Base-by-base conservation (phyloP, 2,113 vertebrate genomes). In the Hypanus sabinus region DNA sequence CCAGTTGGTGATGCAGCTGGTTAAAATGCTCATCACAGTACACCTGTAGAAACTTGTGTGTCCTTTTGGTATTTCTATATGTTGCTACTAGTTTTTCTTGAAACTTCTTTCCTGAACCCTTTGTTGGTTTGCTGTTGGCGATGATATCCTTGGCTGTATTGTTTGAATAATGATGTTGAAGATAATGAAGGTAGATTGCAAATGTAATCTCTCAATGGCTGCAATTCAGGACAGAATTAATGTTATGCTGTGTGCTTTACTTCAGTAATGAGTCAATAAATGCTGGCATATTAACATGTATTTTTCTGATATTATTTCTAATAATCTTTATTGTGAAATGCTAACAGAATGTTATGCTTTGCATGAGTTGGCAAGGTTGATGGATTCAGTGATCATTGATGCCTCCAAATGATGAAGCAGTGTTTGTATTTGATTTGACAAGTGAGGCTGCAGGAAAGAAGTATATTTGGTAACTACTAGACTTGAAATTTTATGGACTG, bases 341-440 rank as follows among this genome's bases (percentile, higher is more conserved):
- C 38, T 75, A 55, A 11, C 70, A 46, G 33, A 36, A 93, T 1
- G 33, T 36, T 38, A 20, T 46, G 36, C 68, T 73, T 93, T 93
- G 68, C n/a, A 93, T 71, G 70, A 93, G 70, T 73, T 10, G 10
- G 70, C 55, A 24, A 73, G 62, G 27, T 93, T 73, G 68, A 73
- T 93, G n/a, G 91, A 93, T 93, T 93, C 68, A 93, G 22, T 73
- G 73, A 93, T 36, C 71, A 70, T 93, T 27, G 70, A 70, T 73
- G 33, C 70, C 68, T 73, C 73, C 36, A 93, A 92, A 92, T 92
- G 90, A 92, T 92, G 68, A 73, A 92, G 36, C 90, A 71, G 90
- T 92, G 68, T 92, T 92, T 93, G 36, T 73, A 93, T 93, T 93
- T 14, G 70, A 93, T 93, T 73, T 73, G 91, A 93, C 91, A 93